These are phyloP conservation scores for Diaprepes abbreviatus DNA, from an alignment of 2,888 invertebrate genomes.

Conservation along the genomic window DNA sequence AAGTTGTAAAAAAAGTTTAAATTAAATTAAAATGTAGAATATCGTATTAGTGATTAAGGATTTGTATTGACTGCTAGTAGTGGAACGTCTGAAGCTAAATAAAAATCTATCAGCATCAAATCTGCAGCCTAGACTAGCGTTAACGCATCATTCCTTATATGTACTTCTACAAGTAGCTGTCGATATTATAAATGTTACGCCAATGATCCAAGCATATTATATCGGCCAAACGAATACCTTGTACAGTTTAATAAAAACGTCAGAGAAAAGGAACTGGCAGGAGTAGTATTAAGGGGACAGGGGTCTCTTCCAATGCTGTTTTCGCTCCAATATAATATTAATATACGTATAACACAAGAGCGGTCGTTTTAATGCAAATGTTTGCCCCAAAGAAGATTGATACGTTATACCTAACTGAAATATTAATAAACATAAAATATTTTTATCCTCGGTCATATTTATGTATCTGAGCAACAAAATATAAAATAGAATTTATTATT, in stretches of 20 bases:
- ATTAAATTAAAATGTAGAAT: too few species aligned
- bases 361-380: constrained; percentile 53
- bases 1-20: too few species aligned
- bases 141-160: too few species aligned
- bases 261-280: constrained; percentile 54
- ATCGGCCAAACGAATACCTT: constrained; percentile 56
- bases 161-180: too few species aligned
- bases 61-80: too few species aligned
- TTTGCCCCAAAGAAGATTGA: constrained; percentile 51
- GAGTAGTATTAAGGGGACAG: constrained; percentile 46
- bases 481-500: too few species aligned
- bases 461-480: too few species aligned
- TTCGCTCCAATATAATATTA: constrained; percentile 54
- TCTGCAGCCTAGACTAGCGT: too few species aligned
- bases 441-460: constrained; percentile 20
- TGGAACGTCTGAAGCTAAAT: too few species aligned
- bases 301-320: constrained; percentile 40
- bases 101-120: too few species aligned
- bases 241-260: constrained; percentile 64
- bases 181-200: too few species aligned
- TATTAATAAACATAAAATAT: constrained; percentile 25
- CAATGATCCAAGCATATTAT: constrained; percentile 44
- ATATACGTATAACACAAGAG: constrained; percentile 51
- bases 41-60: too few species aligned
- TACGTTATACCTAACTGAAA: constrained; percentile 28